Conservation (phyloP, 2,888 invertebrate genomes). For the Stenchaetothrips biformis region DNA sequence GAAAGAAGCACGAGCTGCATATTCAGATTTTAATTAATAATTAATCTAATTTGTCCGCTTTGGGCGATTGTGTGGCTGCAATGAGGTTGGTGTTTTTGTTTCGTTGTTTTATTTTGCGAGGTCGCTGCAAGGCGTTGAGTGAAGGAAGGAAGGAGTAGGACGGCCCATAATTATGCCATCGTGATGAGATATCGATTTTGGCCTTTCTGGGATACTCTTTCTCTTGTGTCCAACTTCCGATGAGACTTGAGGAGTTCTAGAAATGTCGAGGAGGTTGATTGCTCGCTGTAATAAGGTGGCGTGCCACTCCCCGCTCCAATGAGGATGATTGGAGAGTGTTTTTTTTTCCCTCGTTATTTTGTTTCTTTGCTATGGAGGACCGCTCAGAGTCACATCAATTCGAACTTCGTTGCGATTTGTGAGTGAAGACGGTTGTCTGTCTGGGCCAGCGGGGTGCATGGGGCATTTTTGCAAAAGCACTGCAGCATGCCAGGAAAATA, state of each 20-base stretch:
- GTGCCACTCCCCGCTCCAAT: not conserved
- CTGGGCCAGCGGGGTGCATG: too few relatives aligned
- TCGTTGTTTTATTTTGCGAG: not conserved
- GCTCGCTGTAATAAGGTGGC: not conserved
- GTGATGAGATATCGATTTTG: slow-evolving; percentile 16
- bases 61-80: not conserved
- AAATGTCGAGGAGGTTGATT: too few relatives aligned
- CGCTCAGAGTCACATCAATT: not conserved
- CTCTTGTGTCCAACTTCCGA: not conserved
- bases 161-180: not conserved
- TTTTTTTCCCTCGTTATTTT: not conserved
- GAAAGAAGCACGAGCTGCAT: too few relatives aligned
- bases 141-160: not conserved
- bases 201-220: not conserved
- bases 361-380: not conserved
- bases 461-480: too few relatives aligned
- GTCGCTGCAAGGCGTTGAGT: not conserved
- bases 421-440: too few relatives aligned
- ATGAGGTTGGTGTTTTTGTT: not conserved
- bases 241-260: not conserved
- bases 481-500: not conserved
- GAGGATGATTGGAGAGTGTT: not conserved
- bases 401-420: too few relatives aligned
- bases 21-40: not conserved
- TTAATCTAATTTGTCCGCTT: not conserved